Base-by-base conservation (phyloP, 2,797 vertebrate genomes). In the Oryzias sinensis region DNA sequence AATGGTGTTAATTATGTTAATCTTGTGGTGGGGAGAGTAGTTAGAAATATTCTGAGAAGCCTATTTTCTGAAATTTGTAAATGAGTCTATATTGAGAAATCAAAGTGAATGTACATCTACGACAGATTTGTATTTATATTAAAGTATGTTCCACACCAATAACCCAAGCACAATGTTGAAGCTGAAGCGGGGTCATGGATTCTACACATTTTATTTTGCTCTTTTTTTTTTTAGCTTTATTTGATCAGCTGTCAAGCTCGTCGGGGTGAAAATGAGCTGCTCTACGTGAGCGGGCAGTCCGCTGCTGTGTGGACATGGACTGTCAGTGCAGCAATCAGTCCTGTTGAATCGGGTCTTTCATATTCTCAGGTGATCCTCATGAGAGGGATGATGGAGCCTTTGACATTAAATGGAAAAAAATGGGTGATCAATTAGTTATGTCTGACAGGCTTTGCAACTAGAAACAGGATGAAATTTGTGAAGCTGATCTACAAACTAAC, bases 1-100 rank as follows among this genome's bases (percentile, higher is more conserved):
- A 64, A 63, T 62, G 62, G 53, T 75, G 72, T 74, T 70, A 72
- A 75, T 70, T 76, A 77, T 82, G 70, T 3, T 72, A 51, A 76
- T 62, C 67, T 68, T 16, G 75, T 83, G 62, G 77, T 86, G 72
- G 65, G 73, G 63, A 84, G 76, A 84, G 73, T 83, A 87, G 72
- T 79, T 74, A 61, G 85, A 79, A 78, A 80, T 90, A 88, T 87
- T 79, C 76, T 67, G 50, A 77, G 69, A 78, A 79, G 57, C 77
- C 75, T 89, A 87, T 90, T 92, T 92, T 92, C 88, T 86, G 88
- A 90, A 80, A 62, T 78, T 77, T 89, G 82, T 87, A 86, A 86
- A 84, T 86, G 75, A 81, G 74, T 79, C 77, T 87, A 84, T 85
- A 86, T 81, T 74, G 68, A 79, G 66, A 82, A 70, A 81, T 82